Conservation (phyloP, 2,113 vertebrate genomes). For the Bubalus kerabau region DNA sequence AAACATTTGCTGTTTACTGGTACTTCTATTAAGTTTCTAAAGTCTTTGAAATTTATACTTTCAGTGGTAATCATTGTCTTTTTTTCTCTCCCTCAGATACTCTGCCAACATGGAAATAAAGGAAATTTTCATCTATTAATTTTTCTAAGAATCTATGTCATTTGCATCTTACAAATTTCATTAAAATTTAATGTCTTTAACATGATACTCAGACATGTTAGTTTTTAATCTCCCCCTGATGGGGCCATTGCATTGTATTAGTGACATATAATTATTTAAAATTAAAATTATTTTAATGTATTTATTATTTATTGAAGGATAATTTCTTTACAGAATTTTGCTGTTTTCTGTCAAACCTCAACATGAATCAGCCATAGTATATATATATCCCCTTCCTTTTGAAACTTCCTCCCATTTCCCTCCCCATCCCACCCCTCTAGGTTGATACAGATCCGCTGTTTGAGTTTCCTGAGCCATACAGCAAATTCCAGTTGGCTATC, state of each 20-base stretch:
- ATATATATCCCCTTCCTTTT: not conserved
- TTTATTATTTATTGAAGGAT: not conserved
- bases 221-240: not conserved
- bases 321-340: not conserved
- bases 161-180: not conserved
- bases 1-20: not conserved
- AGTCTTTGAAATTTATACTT: not conserved
- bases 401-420: not conserved
- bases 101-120: not conserved
- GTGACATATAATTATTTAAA: not conserved
- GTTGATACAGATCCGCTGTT: not conserved
- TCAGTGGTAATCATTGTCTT: not conserved
- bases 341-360: not conserved
- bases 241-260: not conserved
- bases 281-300: not conserved
- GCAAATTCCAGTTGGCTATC: not conserved
- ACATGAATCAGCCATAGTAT: not conserved
- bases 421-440: not conserved
- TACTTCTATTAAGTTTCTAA: not conserved
- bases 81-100: not conserved
- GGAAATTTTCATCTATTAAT: not conserved
- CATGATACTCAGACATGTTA: not conserved
- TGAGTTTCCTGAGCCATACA: not conserved
- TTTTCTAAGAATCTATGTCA: not conserved
- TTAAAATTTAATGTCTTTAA: not conserved